A percentile compares a stretch with the other conserved stretches of the same genome.
Evolutionary conservation across 2,888 invertebrate species (phyloP).

Genomic region (Doris montereyensis): DNA sequence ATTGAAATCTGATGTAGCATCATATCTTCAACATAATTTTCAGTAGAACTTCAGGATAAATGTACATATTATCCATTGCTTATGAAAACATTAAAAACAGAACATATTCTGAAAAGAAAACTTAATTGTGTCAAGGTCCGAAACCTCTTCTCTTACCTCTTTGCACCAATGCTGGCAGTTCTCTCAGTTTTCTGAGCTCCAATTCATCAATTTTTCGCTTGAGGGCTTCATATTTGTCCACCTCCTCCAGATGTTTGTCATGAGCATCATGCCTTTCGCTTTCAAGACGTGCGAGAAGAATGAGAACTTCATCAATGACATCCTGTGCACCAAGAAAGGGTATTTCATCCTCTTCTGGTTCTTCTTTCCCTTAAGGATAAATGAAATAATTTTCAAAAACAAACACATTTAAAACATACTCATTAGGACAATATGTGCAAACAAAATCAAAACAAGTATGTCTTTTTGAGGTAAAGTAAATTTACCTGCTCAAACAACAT

Average conservation of each 20-base stretch:
- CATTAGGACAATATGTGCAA: too few relatives aligned
- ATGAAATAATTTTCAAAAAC: too few relatives aligned
- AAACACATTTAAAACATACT: too few relatives aligned
- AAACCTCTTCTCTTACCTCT: constrained; percentile 63
- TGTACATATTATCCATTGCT: background rate
- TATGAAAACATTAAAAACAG: background rate
- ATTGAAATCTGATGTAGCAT: too few relatives aligned
- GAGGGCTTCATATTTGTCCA: constrained; percentile 55
- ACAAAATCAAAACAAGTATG: too few relatives aligned
- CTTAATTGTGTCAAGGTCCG: background rate
- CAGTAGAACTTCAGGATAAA: background rate
- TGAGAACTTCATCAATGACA: constrained; percentile 69
- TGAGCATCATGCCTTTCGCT: constrained; percentile 64
- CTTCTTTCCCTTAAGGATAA: background rate
- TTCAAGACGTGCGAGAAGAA: constrained; percentile 68
- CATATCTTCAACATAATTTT: too few relatives aligned
- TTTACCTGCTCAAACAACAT: too few relatives aligned
- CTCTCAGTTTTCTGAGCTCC: constrained; percentile 57
- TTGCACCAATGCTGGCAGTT: constrained; percentile 68
- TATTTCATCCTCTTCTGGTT: constrained; percentile 45
- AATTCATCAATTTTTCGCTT: constrained; percentile 62
- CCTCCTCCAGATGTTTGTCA: constrained; percentile 55
- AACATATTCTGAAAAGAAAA: background rate
- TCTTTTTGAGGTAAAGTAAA: too few relatives aligned
- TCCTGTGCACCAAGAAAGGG: constrained; percentile 70